phyloP scores from a whole-genome alignment of 2,888 invertebrate species.

The Cryptocephalus primarius region DNA sequence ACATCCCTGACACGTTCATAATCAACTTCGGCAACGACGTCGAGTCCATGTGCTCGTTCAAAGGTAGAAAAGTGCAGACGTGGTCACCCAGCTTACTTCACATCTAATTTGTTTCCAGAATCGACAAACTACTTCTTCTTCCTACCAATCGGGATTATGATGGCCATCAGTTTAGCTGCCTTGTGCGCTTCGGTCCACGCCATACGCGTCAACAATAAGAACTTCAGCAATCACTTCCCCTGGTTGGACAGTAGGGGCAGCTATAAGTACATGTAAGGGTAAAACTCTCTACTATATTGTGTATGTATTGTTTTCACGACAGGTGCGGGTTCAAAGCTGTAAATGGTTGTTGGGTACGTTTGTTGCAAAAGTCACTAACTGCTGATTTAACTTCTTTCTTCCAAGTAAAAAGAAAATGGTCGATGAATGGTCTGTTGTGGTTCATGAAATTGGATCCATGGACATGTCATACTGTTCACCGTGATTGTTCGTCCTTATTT shows the following conservation, averaged over 20 bases:
- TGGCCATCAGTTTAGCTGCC: conserved; percentile 11
- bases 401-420: too few relatives aligned
- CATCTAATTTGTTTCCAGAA: conserved; percentile 10
- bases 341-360: too few relatives aligned
- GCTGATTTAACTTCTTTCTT: too few relatives aligned
- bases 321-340: too few relatives aligned
- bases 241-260: conserved; percentile 16
- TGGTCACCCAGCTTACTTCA: too few relatives aligned
- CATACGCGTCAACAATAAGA: conserved; percentile 7
- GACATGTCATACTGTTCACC: too few relatives aligned
- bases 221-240: conserved; percentile 8
- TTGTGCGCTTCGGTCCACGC: conserved; percentile 10
- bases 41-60: conserved; percentile 20
- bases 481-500: too few relatives aligned
- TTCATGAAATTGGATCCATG: too few relatives aligned
- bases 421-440: too few relatives aligned
- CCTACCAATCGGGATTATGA: conserved; percentile 17
- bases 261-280: conserved; percentile 22
- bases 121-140: conserved; percentile 13
- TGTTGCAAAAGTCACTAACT: too few relatives aligned
- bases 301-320: too few relatives aligned
- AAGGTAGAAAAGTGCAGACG: conserved; percentile 18
- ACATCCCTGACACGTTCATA: conserved; percentile 22
- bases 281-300: background rate
- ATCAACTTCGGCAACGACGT: conserved; percentile 9